A percentile compares a stretch with the other conserved stretches of the same genome.
These are phyloP conservation scores for Gnathonemus echidnorhynchus DNA, from an alignment of 2,113 vertebrate species.

Conservation along the genomic window DNA sequence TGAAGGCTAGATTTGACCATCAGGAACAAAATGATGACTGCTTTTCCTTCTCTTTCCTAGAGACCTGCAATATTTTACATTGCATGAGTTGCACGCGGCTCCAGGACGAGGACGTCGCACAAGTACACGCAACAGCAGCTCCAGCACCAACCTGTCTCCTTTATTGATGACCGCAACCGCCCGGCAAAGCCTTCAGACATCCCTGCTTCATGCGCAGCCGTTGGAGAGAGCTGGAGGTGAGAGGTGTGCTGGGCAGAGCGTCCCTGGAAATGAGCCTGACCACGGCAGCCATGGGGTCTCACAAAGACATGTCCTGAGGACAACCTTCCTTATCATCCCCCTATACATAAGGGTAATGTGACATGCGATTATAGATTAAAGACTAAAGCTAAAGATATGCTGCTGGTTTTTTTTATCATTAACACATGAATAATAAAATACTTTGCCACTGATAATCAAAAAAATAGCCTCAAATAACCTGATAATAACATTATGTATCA, in stretches of 20 bases:
- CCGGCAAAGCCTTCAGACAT: neutral
- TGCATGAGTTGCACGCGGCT: neutral
- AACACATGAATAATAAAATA: neutral
- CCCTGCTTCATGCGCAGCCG: neutral
- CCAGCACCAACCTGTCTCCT: neutral
- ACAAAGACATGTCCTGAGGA: neutral
- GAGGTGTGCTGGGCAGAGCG: neutral
- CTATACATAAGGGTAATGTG: neutral
- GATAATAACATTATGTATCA: neutral
- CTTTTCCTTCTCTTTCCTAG: neutral
- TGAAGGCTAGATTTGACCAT: neutral
- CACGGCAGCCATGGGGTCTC: neutral
- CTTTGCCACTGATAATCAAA: neutral
- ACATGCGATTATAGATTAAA: neutral
- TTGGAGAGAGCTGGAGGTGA: conserved; percentile 47
- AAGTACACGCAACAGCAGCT: neutral
- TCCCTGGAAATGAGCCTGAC: conserved; percentile 49
- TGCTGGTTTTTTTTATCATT: neutral
- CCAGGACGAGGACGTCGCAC: neutral
- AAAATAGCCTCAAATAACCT: neutral
- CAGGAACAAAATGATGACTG: neutral
- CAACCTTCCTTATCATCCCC: neutral
- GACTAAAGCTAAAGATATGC: neutral
- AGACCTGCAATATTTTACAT: neutral
- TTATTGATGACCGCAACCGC: neutral